Conservation (phyloP, 2,888 invertebrate species). For the Ctenicera cuprea region DNA sequence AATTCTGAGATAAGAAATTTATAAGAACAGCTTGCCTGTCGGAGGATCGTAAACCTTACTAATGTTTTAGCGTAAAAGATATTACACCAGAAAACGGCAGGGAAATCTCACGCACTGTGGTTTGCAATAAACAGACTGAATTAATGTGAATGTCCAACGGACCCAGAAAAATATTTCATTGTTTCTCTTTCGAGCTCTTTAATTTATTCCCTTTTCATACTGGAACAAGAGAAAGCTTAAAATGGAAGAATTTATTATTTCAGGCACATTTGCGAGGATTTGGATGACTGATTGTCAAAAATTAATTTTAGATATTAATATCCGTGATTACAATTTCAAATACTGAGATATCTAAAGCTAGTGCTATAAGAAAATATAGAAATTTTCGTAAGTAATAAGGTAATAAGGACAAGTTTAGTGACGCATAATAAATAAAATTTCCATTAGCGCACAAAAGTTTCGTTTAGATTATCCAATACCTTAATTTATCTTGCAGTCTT, state of each 20-base stretch:
- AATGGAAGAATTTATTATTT: slow-evolving; percentile 28
- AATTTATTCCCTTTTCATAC: slow-evolving; percentile 39
- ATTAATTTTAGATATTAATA: slow-evolving; percentile 21
- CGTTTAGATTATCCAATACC: too few species aligned
- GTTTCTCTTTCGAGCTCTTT: slow-evolving; percentile 41
- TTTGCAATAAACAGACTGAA: slow-evolving; percentile 44
- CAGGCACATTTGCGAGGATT: slow-evolving; percentile 21
- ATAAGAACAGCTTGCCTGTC: slow-evolving; percentile 26
- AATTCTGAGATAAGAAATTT: slow-evolving; percentile 5
- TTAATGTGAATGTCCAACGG: slow-evolving; percentile 39
- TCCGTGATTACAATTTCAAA: slow-evolving; percentile 7
- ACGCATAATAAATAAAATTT: too few species aligned
- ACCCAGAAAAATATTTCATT: slow-evolving; percentile 41
- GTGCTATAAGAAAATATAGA: not conserved
- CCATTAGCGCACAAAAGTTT: too few species aligned
- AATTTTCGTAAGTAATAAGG: not conserved
- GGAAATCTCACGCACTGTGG: slow-evolving; percentile 41
- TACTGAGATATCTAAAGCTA: not conserved
- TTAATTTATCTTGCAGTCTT: too few species aligned
- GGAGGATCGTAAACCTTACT: slow-evolving; percentile 20
- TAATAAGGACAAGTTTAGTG: too few species aligned
- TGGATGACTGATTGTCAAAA: slow-evolving; percentile 15
- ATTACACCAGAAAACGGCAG: slow-evolving; percentile 37
- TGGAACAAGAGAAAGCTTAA: slow-evolving; percentile 26
- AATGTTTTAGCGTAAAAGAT: slow-evolving; percentile 32